These are phyloP conservation scores for Lordiphosa stackelbergi DNA, from an alignment of 1,140 invertebrate species.

Conservation along the genomic window DNA sequence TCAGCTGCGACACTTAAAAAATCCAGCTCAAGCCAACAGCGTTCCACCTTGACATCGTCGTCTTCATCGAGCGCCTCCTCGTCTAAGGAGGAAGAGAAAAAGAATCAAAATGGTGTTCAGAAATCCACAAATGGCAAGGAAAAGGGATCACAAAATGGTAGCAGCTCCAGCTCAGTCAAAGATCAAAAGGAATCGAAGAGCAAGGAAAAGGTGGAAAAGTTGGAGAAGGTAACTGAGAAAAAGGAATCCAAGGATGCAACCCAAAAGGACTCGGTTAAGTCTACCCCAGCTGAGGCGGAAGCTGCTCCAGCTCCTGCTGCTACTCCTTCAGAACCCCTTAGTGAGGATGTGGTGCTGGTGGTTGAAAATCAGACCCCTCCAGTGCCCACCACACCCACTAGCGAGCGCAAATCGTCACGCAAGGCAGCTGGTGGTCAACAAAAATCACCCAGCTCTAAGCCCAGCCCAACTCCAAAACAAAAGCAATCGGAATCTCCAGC, in stretches of 20 bases:
- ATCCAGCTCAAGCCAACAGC: slow-evolving; percentile 7
- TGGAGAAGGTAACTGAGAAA: slow-evolving; percentile 9
- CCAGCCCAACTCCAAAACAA: slow-evolving; percentile 6
- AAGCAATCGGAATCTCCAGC: not conserved
- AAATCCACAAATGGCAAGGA: slow-evolving; percentile 50
- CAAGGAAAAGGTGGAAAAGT: slow-evolving; percentile 45
- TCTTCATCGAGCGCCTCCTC: not conserved
- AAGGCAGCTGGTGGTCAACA: slow-evolving; percentile 31
- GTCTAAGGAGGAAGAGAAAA: slow-evolving; percentile 44
- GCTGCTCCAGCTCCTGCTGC: not conserved
- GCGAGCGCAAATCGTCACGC: slow-evolving; percentile 44
- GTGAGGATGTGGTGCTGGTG: slow-evolving; percentile 10
- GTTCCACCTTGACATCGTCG: slow-evolving; percentile 11
- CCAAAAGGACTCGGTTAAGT: slow-evolving; percentile 21
- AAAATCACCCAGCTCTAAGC: slow-evolving; percentile 34
- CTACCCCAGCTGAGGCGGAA: slow-evolving; percentile 5
- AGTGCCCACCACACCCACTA: slow-evolving; percentile 33
- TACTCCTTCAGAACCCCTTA: slow-evolving; percentile 4
- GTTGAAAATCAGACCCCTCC: slow-evolving; percentile 4
- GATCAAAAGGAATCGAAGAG: slow-evolving; percentile 34
- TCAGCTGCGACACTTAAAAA: slow-evolving; percentile 27
- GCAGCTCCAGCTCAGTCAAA: slow-evolving; percentile 17
- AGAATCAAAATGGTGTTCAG: slow-evolving; percentile 48
- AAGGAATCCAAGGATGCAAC: slow-evolving; percentile 21
- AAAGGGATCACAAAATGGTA: slow-evolving; percentile 51